Evolutionary conservation across 53 echinoderm and acorn worm species (phyloP).

Genomic region (Echinarachnius parma): DNA sequence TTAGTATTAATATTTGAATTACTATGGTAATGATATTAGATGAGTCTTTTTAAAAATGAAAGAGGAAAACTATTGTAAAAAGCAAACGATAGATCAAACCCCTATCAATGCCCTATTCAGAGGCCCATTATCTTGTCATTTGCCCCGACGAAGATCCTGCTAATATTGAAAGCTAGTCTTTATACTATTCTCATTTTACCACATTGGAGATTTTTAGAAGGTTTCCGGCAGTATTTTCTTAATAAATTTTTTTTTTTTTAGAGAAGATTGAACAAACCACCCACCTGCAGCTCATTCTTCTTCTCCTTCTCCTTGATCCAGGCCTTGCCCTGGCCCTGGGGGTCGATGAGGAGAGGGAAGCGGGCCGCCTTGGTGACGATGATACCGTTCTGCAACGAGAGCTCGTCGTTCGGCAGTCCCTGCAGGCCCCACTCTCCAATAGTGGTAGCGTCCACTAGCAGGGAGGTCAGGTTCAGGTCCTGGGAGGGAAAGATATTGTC

Average conservation of each 20-base stretch:
- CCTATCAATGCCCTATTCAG: too few species aligned
- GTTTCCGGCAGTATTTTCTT: too few species aligned
- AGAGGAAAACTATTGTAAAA: too few species aligned
- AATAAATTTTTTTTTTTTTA: not conserved
- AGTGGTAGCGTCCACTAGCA: conserved; percentile 86
- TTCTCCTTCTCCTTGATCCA: conserved; percentile 94
- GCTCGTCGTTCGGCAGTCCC: conserved; percentile 97
- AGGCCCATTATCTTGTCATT: too few species aligned
- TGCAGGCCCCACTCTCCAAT: conserved; percentile 93
- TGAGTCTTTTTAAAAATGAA: too few species aligned
- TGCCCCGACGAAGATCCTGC: too few species aligned
- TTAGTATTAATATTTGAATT: too few species aligned
- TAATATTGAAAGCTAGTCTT: too few species aligned
- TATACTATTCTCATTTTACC: too few species aligned
- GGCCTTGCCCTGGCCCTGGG: conserved; percentile 95
- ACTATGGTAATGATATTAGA: too few species aligned
- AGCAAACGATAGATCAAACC: too few species aligned
- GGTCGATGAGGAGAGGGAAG: conserved; percentile 89
- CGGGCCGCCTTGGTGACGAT: conserved; percentile 95
- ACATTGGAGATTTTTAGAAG: too few species aligned
- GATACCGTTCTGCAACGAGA: conserved; percentile 97
- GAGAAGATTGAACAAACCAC: not conserved
- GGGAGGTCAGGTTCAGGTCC: conserved; percentile 83
- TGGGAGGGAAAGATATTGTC: conserved; percentile 31
- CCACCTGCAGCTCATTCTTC: conserved; percentile 70